These are phyloP conservation scores for Sigmodon hispidus DNA, from an alignment of 2,113 vertebrate species.

Conservation along the genomic window DNA sequence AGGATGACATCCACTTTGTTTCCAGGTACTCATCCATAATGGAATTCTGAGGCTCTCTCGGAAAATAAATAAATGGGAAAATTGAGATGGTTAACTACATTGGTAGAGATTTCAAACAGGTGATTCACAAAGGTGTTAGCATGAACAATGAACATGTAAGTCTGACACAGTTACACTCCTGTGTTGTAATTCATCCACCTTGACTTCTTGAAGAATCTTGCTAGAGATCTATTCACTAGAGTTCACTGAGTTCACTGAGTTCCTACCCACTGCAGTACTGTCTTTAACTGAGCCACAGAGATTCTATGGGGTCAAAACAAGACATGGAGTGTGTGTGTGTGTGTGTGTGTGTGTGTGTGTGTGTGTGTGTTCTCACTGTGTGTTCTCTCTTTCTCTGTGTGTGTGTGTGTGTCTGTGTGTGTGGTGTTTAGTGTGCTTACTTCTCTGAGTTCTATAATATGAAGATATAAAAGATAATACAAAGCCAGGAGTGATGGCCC, in stretches of 20 bases:
- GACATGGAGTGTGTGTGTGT: not conserved
- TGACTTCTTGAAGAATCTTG: not conserved
- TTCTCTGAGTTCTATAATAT: not conserved
- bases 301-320: not conserved
- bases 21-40: constrained; percentile 39
- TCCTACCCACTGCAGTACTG: not conserved
- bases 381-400: not conserved
- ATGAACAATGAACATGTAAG: not conserved
- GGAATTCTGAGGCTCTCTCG: constrained; percentile 1
- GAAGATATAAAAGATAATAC: constrained; percentile 1
- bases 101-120: constrained; percentile 4
- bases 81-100: not conserved
- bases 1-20: constrained; percentile 37
- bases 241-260: not conserved
- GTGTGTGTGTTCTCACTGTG: not conserved
- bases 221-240: too few relatives aligned
- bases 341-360: not conserved
- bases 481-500: not conserved
- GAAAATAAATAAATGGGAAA: constrained; percentile 53
- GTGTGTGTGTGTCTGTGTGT: not conserved
- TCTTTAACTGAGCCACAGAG: not conserved
- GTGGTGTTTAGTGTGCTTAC: not conserved
- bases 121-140: not conserved
- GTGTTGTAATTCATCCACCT: not conserved
- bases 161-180: not conserved